Percentiles rank a stretch among this genome's conserved stretches.
Evolutionary conservation across 2,113 vertebrate genomes (phyloP).

Genomic region (Calcarius ornatus): DNA sequence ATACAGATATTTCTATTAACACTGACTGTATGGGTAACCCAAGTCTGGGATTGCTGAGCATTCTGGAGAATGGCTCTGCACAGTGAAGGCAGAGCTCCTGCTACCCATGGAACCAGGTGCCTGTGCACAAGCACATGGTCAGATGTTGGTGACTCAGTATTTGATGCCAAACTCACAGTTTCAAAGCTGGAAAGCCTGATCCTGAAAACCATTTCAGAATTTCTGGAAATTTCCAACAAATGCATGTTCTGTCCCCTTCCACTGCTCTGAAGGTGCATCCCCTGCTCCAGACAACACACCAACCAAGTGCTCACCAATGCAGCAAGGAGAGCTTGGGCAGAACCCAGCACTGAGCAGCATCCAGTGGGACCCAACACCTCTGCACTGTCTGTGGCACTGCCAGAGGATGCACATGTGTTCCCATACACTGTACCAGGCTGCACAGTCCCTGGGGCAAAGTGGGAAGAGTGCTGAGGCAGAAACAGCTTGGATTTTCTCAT

Average conservation of each 20-base stretch:
- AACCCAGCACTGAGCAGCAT: background rate
- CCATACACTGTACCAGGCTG: background rate
- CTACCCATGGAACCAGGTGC: background rate
- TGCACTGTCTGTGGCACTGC: background rate
- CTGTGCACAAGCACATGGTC: background rate
- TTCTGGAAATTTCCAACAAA: background rate
- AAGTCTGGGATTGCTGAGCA: background rate
- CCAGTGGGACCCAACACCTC: background rate
- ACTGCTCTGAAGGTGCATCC: background rate
- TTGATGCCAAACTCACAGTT: background rate
- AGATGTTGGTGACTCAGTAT: background rate
- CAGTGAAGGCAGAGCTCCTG: background rate
- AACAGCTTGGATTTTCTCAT: background rate
- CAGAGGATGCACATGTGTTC: background rate
- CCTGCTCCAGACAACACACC: background rate
- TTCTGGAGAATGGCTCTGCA: background rate
- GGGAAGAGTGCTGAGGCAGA: background rate
- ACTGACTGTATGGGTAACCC: background rate
- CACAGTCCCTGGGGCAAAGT: background rate
- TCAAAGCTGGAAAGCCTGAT: background rate
- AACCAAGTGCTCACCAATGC: background rate
- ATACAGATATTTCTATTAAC: background rate
- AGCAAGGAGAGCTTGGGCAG: background rate
- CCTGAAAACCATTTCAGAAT: background rate
- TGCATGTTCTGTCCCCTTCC: accelerated